A percentile compares a stretch with the other conserved stretches of the same genome.
Evolutionary conservation across 1,140 invertebrate species (phyloP).

Genomic region (Marisa cornuarietis): DNA sequence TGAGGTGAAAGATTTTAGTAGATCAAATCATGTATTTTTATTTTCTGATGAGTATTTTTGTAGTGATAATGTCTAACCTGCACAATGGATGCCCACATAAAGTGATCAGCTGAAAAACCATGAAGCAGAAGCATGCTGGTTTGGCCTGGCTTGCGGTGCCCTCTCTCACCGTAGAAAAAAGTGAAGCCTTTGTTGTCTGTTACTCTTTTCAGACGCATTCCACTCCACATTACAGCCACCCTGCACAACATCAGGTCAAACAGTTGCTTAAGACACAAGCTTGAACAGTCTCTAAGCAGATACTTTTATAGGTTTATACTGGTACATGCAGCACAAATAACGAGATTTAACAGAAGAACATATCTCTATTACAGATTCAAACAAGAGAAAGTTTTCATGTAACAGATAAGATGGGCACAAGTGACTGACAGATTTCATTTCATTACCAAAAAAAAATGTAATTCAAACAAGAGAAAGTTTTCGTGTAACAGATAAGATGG

Average conservation of each 20-base stretch:
- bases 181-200: conserved; percentile 34
- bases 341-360: neutral
- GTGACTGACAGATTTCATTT: neutral
- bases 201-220: conserved; percentile 49
- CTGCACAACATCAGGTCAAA: conserved; percentile 7
- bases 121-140: conserved; percentile 53
- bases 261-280: too few relatives aligned
- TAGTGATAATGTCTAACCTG: conserved; percentile 31
- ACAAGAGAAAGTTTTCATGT: too few relatives aligned
- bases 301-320: neutral
- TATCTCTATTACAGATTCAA: too few relatives aligned
- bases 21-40: too few relatives aligned
- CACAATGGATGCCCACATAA: conserved; percentile 55
- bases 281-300: too few relatives aligned
- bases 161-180: conserved; percentile 54
- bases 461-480: too few relatives aligned
- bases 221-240: conserved; percentile 49
- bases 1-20: too few relatives aligned
- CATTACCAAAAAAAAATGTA: neutral
- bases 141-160: conserved; percentile 32
- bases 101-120: conserved; percentile 58
- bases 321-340: conserved; percentile 6
- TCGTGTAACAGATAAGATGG: too few relatives aligned
- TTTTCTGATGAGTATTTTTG: too few relatives aligned
- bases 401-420: too few relatives aligned